Base-by-base conservation (phyloP, 1,140 invertebrate genomes). In the Rhagoletis zephyria region DNA sequence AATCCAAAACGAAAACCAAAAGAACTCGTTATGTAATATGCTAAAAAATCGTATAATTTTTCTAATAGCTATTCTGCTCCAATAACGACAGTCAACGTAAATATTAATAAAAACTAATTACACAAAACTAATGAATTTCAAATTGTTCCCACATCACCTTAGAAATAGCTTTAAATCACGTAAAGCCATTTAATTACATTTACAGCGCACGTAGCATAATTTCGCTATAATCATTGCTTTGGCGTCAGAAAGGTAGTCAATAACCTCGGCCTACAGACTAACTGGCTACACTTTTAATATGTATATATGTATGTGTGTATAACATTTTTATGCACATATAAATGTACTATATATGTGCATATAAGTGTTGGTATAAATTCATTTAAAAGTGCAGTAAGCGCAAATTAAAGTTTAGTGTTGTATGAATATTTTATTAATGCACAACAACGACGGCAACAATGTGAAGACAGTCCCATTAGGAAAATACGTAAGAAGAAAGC, bases 231-330 rank as follows among this genome's bases (percentile, higher is more conserved):
- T 56, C 74, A 81, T 48, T 48, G 45, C 40, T 56, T 56, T 56
- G 48, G 74, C 48, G 70, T 74, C 70, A 30, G n/a, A 81, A 81
- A 19, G 48, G 48, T 56, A 81, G 74, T 81, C 74, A 81, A 81
- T 81, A 81, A 59, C 74, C 74, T 81, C 48, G 10, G n/a, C 19
- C 74, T 56, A 81, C 74, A 81, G 74, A 81, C 74, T 48, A 42
- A 81, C 74, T 56, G 74, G 74, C 74, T 81, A 56, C 74, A 19
- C 10, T 51, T 81, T 6, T n/a, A 81, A 56, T n/a, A 56, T 7
- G 9, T 45, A 19, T n/a, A 81, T 30, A n/a, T 3, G n/a, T 40
- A 45, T 9, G 4, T 48, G 30, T 48, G 10, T 4, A 74, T 42
- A 74, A 12, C 30, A 5, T 4, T 45, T 30, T 30, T 30, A 30